phyloP scores from a whole-genome alignment of 2,113 vertebrate genomes.

The Gymnarchus niloticus region DNA sequence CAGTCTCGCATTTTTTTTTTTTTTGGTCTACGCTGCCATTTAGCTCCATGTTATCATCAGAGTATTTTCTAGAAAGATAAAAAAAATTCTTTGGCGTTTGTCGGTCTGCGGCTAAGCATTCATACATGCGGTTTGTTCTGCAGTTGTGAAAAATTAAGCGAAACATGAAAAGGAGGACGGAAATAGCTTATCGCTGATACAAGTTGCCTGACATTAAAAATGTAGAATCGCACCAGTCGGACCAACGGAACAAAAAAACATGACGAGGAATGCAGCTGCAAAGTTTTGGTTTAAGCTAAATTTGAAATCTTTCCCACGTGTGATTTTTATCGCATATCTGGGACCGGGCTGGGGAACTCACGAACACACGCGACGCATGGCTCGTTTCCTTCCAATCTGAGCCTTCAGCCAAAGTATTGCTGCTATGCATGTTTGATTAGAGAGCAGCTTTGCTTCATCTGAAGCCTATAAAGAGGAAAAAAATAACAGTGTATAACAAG shows the following conservation, averaged over 20 bases:
- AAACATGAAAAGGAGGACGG: conserved; percentile 28
- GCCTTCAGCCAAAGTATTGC: conserved; percentile 23
- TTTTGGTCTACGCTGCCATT: neutral
- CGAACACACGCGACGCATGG: conserved; percentile 7
- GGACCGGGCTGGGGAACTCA: conserved; percentile 23
- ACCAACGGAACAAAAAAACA: conserved; percentile 11
- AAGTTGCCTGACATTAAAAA: conserved; percentile 30
- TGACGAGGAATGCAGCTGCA: neutral
- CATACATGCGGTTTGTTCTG: neutral
- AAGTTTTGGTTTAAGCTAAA: conserved; percentile 9
- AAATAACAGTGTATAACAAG: conserved; percentile 15
- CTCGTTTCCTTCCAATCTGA: neutral
- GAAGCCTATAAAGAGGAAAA: conserved; percentile 3
- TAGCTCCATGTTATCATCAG: neutral
- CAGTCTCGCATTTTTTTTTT: neutral
- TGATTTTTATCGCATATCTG: conserved; percentile 18
- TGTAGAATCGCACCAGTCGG: neutral
- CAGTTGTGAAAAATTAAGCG: neutral
- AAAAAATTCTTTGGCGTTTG: neutral
- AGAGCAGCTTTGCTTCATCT: conserved; percentile 21
- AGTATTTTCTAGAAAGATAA: neutral
- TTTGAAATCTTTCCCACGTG: conserved; percentile 23
- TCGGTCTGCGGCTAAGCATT: neutral
- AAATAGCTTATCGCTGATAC: conserved; percentile 35
- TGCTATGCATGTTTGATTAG: conserved; percentile 17